Evolutionary conservation across 1,140 invertebrate species (phyloP).

Genomic region (Drosophila miranda): DNA sequence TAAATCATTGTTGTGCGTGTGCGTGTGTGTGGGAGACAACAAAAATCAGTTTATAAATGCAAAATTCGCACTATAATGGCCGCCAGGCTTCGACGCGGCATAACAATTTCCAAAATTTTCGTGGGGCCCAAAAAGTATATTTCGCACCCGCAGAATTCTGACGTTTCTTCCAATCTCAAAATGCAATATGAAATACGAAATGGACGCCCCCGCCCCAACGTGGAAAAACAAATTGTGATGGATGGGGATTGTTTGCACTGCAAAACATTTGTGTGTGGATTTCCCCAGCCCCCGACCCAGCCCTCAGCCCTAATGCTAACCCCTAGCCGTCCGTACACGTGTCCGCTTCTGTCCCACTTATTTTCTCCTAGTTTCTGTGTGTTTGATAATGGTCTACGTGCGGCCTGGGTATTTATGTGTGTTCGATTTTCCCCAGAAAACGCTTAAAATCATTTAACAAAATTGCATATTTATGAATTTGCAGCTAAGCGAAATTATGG

Average conservation of each 20-base stretch:
- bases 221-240: constrained; percentile 67
- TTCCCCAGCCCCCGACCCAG: constrained; percentile 17
- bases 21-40: constrained; percentile 19
- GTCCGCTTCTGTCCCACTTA: neutral
- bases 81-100: constrained; percentile 49
- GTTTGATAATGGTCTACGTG: constrained; percentile 26
- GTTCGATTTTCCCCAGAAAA: constrained; percentile 30
- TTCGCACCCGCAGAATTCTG: too few species aligned
- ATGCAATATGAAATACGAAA: constrained; percentile 35
- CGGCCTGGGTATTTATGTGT: constrained; percentile 17
- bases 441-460: constrained; percentile 50
- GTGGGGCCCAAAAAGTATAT: constrained; percentile 23
- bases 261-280: constrained; percentile 56
- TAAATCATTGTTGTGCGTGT: constrained; percentile 31
- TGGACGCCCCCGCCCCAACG: constrained; percentile 26
- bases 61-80: constrained; percentile 75
- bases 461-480: constrained; percentile 59
- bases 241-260: constrained; percentile 71
- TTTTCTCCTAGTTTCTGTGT: constrained; percentile 1
- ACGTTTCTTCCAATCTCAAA: constrained; percentile 5
- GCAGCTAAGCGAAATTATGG: constrained; percentile 1
- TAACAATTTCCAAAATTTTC: constrained; percentile 56
- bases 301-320: constrained; percentile 3
- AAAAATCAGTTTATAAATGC: constrained; percentile 77
- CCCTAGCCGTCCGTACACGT: neutral